Evolutionary conservation across 2,113 vertebrate species (phyloP).

Genomic region (Peucedramus taeniatus): DNA sequence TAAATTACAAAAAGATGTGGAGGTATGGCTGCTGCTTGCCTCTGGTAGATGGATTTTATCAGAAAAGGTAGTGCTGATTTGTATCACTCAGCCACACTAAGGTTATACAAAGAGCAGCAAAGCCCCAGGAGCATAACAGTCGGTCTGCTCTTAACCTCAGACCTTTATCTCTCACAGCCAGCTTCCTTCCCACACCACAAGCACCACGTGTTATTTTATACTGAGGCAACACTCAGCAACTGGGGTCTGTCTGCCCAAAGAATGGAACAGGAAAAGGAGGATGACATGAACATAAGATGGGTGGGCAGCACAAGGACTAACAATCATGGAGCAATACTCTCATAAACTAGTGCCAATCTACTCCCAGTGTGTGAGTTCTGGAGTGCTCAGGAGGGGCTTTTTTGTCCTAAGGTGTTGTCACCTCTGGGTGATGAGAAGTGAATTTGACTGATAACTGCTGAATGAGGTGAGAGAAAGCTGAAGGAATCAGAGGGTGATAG

Average conservation of each 20-base stretch:
- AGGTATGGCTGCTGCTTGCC: conserved; percentile 23
- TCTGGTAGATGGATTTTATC: conserved; percentile 50
- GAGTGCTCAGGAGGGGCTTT: background rate
- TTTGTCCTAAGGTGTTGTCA: background rate
- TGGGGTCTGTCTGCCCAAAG: background rate
- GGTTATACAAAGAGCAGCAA: conserved; percentile 70
- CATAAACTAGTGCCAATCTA: background rate
- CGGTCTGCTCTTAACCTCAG: conserved; percentile 66
- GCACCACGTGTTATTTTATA: conserved; percentile 48
- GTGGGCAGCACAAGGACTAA: background rate
- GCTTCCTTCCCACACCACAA: conserved; percentile 68
- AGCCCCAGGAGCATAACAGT: conserved; percentile 62
- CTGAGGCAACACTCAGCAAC: conserved; percentile 33
- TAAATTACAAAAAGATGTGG: background rate
- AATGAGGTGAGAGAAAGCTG: conserved; percentile 2
- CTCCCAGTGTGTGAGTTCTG: background rate
- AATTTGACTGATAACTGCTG: background rate
- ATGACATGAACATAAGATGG: background rate
- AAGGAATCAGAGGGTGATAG: background rate
- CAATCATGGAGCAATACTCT: background rate
- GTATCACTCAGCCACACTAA: conserved; percentile 60
- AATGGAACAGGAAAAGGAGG: background rate
- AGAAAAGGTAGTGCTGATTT: conserved; percentile 56
- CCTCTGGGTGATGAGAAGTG: background rate
- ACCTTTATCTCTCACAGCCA: conserved; percentile 71